Conservation (phyloP, 2,797 vertebrate genomes). For the Notoglanidium macrostoma region DNA sequence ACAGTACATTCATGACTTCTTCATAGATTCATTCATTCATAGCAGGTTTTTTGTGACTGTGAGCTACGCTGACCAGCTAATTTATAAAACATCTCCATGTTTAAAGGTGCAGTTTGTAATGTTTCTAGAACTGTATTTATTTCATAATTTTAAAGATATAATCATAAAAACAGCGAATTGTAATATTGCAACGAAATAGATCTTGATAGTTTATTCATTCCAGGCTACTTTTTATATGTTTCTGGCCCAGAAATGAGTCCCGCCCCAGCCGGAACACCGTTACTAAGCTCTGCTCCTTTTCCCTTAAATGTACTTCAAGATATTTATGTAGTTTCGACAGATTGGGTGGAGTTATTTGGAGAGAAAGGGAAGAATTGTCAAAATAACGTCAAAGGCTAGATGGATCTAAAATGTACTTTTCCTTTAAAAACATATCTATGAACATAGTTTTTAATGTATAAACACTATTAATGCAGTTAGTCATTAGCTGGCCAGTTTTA, state of each 20-base stretch:
- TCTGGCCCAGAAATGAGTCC: background rate
- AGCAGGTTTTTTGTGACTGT: background rate
- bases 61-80: background rate
- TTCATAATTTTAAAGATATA: too few species aligned
- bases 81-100: background rate
- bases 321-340: background rate
- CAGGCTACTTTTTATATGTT: background rate
- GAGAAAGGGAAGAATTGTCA: background rate
- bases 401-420: too few species aligned
- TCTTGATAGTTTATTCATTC: background rate
- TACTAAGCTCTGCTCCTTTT: background rate
- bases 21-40: background rate
- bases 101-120: background rate
- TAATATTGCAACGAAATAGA: background rate
- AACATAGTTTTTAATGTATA: background rate
- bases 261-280: background rate
- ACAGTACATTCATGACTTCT: background rate
- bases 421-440: background rate
- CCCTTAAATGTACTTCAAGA: background rate
- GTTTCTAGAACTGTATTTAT: background rate
- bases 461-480: background rate
- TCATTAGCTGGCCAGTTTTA: background rate
- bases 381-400: too few species aligned
- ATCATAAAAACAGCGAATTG: background rate
- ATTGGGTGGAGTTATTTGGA: background rate